Percentiles rank a stretch among this genome's conserved stretches.
These are phyloP conservation scores for Elanus axillaris DNA, from an alignment of 2,113 vertebrate species.

Conservation along the genomic window DNA sequence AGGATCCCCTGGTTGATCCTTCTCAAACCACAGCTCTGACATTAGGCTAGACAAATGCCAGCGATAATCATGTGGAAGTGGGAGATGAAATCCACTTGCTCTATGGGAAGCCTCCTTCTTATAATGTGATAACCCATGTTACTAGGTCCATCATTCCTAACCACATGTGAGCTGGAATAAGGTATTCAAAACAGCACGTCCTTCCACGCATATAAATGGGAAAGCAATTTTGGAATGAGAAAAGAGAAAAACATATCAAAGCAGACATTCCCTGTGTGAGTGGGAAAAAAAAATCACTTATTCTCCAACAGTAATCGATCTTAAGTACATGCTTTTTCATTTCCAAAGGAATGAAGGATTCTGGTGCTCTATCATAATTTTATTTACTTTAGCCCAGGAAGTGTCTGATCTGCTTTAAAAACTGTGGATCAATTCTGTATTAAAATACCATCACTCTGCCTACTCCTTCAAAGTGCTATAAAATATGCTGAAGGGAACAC, in stretches of 20 bases:
- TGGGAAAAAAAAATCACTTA: conserved; percentile 16
- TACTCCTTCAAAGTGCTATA: not conserved
- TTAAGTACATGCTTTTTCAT: conserved; percentile 42
- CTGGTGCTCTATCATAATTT: not conserved
- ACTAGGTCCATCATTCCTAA: not conserved
- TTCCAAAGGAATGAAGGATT: conserved; percentile 26
- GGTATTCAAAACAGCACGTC: not conserved
- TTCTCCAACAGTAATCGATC: conserved; percentile 55
- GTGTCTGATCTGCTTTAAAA: conserved; percentile 56
- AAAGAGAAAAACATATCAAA: not conserved
- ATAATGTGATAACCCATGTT: not conserved
- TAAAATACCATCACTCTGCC: conserved; percentile 36
- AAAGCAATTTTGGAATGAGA: not conserved
- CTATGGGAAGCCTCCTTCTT: not conserved
- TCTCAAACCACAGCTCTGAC: not conserved
- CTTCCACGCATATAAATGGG: not conserved
- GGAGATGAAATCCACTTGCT: not conserved
- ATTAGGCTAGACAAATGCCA: not conserved
- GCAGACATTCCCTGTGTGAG: not conserved
- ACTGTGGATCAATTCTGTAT: conserved; percentile 29
- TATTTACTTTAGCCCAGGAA: conserved; percentile 15
- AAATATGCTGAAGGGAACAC: not conserved
- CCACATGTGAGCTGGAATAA: not conserved
- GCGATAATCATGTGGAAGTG: not conserved
- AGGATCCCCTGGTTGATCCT: not conserved